These are phyloP conservation scores for Subacronicta megacephala DNA, from an alignment of 2,888 invertebrate genomes.

Conservation along the genomic window DNA sequence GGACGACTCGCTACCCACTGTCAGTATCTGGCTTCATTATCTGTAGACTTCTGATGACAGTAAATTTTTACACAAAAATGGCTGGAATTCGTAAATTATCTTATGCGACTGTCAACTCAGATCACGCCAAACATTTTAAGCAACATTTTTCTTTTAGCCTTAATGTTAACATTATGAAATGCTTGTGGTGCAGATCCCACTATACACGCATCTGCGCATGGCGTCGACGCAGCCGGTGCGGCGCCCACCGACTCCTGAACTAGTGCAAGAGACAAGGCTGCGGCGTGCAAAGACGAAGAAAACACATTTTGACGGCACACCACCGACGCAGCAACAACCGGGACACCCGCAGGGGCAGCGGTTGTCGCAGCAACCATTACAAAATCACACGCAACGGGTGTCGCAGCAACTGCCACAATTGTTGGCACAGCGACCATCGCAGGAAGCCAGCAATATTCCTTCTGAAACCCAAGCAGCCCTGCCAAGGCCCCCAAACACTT, in stretches of 20 bases:
- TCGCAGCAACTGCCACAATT: no score
- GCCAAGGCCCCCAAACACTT: background rate
- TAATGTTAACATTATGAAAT: background rate
- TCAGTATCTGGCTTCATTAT: conserved; percentile 46
- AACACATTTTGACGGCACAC: conserved; percentile 39
- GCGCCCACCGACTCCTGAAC: conserved; percentile 88
- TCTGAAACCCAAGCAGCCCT: background rate
- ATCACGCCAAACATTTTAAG: no score
- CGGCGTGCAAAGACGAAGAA: conserved; percentile 54
- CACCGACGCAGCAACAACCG: conserved; percentile 7
- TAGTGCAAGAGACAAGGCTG: conserved; percentile 82
- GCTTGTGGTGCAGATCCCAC: conserved; percentile 88
- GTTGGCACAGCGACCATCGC: no score
- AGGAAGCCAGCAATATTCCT: no score
- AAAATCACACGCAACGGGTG: no score
- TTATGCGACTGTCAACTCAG: no score
- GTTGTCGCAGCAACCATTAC: background rate
- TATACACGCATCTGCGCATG: conserved; percentile 92
- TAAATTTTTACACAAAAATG: no score
- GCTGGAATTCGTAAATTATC: no score
- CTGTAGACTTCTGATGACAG: no score
- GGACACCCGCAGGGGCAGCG: background rate
- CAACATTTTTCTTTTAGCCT: no score
- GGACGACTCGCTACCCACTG: conserved; percentile 90
- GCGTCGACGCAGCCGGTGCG: conserved; percentile 89